These are phyloP conservation scores for Rhagonycha lutea DNA, from an alignment of 2,888 invertebrate genomes.

Conservation along the genomic window DNA sequence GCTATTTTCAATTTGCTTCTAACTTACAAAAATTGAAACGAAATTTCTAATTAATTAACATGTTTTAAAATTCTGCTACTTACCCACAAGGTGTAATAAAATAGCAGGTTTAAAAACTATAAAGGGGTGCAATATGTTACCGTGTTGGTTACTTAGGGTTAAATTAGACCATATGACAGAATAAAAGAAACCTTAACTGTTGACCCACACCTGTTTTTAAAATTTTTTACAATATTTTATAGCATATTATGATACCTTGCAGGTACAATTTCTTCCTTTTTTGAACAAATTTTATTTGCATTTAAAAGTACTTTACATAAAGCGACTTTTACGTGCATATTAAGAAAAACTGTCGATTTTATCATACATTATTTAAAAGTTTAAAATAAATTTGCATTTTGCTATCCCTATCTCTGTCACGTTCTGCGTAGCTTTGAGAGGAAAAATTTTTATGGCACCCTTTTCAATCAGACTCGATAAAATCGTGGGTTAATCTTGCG, in stretches of 20 bases:
- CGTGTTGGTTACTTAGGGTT: not conserved
- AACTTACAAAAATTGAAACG: too few species aligned
- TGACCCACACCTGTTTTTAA: not conserved
- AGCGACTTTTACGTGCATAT: not conserved
- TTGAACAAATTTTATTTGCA: not conserved
- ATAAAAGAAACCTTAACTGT: not conserved
- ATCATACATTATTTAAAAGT: not conserved
- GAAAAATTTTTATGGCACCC: not conserved
- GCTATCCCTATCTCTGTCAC: not conserved
- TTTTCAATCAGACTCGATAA: not conserved
- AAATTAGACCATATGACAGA: not conserved
- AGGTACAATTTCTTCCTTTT: not conserved
- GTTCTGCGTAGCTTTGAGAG: not conserved
- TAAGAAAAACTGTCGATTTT: not conserved
- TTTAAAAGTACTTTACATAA: not conserved
- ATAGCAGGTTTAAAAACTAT: not conserved
- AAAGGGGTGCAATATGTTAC: slow-evolving; percentile 1
- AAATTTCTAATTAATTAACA: not conserved
- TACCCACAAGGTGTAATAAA: not conserved
- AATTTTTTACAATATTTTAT: not conserved
- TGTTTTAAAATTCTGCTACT: not conserved
- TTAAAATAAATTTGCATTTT: not conserved
- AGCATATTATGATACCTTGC: not conserved
- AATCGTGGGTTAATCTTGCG: not conserved
- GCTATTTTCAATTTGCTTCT: not conserved